Evolutionary conservation across 1,140 invertebrate species (phyloP).

Genomic region (Drosophila bifasciata): DNA sequence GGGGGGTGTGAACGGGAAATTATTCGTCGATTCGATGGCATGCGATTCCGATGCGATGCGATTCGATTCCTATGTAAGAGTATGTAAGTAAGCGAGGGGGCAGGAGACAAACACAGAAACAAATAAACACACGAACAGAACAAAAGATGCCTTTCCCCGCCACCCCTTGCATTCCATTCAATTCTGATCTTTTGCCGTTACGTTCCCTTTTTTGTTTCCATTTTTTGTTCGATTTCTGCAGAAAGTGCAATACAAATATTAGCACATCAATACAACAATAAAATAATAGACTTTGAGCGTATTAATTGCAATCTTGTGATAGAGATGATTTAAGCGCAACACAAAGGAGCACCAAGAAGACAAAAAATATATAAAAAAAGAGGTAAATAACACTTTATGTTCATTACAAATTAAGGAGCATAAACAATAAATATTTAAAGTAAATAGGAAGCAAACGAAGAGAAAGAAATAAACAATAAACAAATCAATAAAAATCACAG

Average conservation of each 20-base stretch:
- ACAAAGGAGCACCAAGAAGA: constrained; percentile 11
- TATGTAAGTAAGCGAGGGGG: constrained; percentile 11
- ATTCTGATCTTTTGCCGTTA: constrained; percentile 3
- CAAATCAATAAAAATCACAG: too few species aligned
- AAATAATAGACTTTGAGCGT: constrained; percentile 41
- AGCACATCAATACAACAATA: constrained; percentile 27
- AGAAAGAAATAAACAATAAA: neutral
- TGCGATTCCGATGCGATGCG: too few species aligned
- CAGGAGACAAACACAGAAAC: constrained; percentile 14
- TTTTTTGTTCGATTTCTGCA: too few species aligned
- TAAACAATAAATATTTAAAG: neutral
- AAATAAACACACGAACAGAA: constrained; percentile 24
- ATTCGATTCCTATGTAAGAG: constrained; percentile 2
- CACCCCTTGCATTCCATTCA: constrained; percentile 6
- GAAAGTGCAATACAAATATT: constrained; percentile 52
- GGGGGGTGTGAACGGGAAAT: neutral
- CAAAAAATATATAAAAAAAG: constrained; percentile 11
- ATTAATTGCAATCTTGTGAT: constrained; percentile 49
- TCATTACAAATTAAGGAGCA: neutral
- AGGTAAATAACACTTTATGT: constrained; percentile 21
- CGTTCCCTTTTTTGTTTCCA: neutral
- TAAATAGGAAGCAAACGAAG: too few species aligned
- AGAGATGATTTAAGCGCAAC: constrained; percentile 21
- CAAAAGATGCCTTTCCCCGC: constrained; percentile 18
- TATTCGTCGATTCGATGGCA: constrained; percentile 21